Conservation (phyloP, 2,113 vertebrate species). For the Halichoeres trimaculatus region DNA sequence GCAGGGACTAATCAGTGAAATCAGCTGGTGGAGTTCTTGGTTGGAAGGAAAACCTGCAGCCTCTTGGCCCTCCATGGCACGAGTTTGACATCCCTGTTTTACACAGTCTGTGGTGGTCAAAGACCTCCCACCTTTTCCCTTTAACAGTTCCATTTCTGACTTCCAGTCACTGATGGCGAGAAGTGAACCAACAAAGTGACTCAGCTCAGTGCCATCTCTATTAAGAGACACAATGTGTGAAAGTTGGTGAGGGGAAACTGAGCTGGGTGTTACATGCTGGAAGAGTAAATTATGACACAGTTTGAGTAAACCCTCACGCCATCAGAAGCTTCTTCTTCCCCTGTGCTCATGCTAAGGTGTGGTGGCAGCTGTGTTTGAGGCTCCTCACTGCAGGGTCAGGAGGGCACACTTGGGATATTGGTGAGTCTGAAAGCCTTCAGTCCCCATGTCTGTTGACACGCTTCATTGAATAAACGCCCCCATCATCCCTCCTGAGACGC, state of each 20-base stretch:
- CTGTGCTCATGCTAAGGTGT: background rate
- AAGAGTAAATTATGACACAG: background rate
- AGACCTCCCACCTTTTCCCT: background rate
- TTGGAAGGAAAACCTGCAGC: too few relatives aligned
- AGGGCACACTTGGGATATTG: slow-evolving; percentile 63
- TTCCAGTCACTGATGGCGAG: background rate
- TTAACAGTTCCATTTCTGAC: too few relatives aligned
- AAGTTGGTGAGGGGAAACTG: background rate
- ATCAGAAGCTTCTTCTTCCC: background rate
- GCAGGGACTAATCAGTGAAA: too few relatives aligned
- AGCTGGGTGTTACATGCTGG: background rate
- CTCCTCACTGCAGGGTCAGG: slow-evolving; percentile 42
- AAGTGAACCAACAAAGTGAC: slow-evolving; percentile 11
- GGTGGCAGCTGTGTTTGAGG: slow-evolving; percentile 83
- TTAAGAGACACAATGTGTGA: background rate
- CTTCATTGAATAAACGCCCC: slow-evolving; percentile 81
- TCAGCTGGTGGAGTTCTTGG: too few relatives aligned
- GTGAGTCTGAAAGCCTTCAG: slow-evolving; percentile 55
- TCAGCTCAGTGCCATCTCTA: background rate
- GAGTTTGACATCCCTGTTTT: too few relatives aligned
- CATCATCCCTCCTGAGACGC: slow-evolving; percentile 70
- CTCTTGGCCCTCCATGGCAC: too few relatives aligned
- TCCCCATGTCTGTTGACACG: slow-evolving; percentile 69
- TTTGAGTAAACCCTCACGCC: background rate
- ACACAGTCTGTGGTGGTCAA: too few relatives aligned